phyloP scores from a whole-genome alignment of 2,797 vertebrate genomes.

The Platyrinchus mystaceus region DNA sequence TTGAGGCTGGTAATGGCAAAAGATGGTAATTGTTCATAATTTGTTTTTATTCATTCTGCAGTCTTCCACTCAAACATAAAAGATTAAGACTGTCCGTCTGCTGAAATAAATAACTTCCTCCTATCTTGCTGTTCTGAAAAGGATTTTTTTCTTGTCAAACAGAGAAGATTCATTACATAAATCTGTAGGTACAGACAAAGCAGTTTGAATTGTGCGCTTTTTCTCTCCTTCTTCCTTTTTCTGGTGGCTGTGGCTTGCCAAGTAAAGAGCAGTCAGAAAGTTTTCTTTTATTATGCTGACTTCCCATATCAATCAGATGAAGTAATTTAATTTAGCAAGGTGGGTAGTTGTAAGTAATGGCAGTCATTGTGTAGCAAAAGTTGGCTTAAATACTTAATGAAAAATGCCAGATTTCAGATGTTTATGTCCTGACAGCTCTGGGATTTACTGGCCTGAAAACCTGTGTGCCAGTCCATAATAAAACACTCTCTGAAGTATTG shows the following conservation, averaged over 20 bases:
- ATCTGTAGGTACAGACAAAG: not conserved
- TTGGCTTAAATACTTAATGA: constrained; percentile 1
- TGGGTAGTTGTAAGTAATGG: not conserved
- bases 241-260: not conserved
- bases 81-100: not conserved
- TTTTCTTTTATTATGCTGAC: not conserved
- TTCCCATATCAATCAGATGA: not conserved
- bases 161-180: not conserved
- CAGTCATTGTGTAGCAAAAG: not conserved
- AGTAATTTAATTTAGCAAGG: constrained; percentile 36
- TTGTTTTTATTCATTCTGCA: constrained; percentile 23
- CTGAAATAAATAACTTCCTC: not conserved
- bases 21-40: constrained; percentile 20
- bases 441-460: constrained; percentile 1
- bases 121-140: not conserved
- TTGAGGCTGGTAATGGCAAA: constrained; percentile 12
- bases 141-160: not conserved
- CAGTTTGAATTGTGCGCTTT: not conserved
- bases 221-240: not conserved
- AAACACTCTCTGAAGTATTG: not conserved
- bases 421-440: not conserved
- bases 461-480: not conserved
- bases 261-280: constrained; percentile 8
- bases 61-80: not conserved
- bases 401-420: constrained; percentile 5